Evolutionary conservation across 2,113 vertebrate genomes (phyloP).

Genomic region (Tichodroma muraria): DNA sequence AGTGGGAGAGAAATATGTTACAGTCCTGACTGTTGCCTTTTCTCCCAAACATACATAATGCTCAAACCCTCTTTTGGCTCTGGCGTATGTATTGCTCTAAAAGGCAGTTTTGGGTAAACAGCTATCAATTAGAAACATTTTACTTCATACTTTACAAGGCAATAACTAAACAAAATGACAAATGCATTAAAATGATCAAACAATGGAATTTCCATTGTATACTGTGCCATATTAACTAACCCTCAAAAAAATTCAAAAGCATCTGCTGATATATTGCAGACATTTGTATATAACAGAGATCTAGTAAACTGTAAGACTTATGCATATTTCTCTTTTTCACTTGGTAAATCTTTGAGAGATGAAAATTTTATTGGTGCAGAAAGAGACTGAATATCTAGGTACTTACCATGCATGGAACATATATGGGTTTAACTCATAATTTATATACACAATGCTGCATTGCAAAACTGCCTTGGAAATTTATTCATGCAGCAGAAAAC

Average conservation of each 20-base stretch:
- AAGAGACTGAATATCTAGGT: background rate
- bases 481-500: constrained; percentile 28
- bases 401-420: background rate
- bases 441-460: background rate
- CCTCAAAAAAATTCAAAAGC: background rate
- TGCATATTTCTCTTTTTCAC: background rate
- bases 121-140: background rate
- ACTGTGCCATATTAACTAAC: background rate
- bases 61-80: background rate
- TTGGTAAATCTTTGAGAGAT: background rate
- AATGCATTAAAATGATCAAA: background rate
- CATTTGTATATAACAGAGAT: background rate
- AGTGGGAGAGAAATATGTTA: background rate
- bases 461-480: constrained; percentile 31
- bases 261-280: background rate
- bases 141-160: background rate
- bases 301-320: background rate
- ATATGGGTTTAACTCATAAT: background rate
- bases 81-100: background rate
- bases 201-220: background rate
- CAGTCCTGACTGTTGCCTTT: background rate
- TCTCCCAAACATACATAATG: background rate
- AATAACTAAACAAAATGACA: background rate
- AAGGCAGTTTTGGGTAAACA: constrained; percentile 9
- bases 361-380: background rate